These are phyloP conservation scores for Molanna angustata DNA, from an alignment of 2,888 invertebrate species.

Conservation along the genomic window DNA sequence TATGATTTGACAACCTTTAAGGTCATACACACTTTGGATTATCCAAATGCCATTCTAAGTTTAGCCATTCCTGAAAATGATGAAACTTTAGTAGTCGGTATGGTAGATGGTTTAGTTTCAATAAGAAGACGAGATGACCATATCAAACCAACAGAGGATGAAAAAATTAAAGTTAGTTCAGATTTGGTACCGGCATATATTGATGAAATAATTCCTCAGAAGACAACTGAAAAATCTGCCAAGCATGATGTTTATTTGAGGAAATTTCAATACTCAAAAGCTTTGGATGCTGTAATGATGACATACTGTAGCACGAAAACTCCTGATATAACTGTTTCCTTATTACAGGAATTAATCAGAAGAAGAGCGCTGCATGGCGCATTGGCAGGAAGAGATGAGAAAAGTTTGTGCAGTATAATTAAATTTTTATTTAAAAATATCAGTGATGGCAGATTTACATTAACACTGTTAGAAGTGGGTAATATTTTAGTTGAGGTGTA, in stretches of 20 bases:
- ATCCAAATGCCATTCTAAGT: slow-evolving; percentile 87
- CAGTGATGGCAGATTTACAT: slow-evolving; percentile 71
- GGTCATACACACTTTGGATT: slow-evolving; percentile 84
- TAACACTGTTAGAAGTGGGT: slow-evolving; percentile 70
- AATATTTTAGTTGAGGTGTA: slow-evolving; percentile 75
- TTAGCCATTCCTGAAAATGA: slow-evolving; percentile 74
- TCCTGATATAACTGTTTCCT: slow-evolving; percentile 75
- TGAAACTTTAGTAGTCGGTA: slow-evolving; percentile 84
- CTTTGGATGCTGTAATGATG: slow-evolving; percentile 68
- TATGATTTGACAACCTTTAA: slow-evolving; percentile 86
- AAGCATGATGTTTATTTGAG: slow-evolving; percentile 71
- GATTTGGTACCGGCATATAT: slow-evolving; percentile 47
- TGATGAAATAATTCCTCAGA: slow-evolving; percentile 54
- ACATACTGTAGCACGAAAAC: slow-evolving; percentile 57
- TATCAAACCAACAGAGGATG: slow-evolving; percentile 39
- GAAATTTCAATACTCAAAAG: slow-evolving; percentile 79
- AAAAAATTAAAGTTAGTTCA: slow-evolving; percentile 55
- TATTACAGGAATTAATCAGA: slow-evolving; percentile 84
- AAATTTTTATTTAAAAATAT: slow-evolving; percentile 74
- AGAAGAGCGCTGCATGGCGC: slow-evolving; percentile 76
- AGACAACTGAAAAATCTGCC: slow-evolving; percentile 44
- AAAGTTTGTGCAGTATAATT: slow-evolving; percentile 63
- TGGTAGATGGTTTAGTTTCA: slow-evolving; percentile 89
- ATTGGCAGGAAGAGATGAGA: slow-evolving; percentile 67
- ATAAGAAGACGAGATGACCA: slow-evolving; percentile 73